Evolutionary conservation across 2,113 vertebrate genomes (phyloP).

Genomic region (Dipodomys merriami): DNA sequence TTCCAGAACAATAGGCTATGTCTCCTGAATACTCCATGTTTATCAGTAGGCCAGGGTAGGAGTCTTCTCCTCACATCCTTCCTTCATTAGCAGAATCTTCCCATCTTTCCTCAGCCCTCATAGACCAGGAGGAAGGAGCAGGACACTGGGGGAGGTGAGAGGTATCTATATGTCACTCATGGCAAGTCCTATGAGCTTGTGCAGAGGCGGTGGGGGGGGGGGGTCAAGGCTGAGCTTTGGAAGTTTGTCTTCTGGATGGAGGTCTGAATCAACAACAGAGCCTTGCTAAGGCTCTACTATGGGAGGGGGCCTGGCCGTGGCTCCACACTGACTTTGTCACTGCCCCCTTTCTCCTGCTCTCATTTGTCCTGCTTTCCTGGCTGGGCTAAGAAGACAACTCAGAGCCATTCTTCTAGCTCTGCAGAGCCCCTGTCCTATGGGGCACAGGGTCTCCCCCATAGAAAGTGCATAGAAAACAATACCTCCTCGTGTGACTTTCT

Average conservation of each 20-base stretch:
- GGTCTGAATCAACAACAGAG: background rate
- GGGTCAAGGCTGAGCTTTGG: background rate
- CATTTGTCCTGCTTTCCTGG: background rate
- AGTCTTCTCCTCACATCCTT: background rate
- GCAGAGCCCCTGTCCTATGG: background rate
- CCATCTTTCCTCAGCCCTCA: background rate
- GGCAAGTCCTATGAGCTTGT: background rate
- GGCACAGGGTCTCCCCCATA: background rate
- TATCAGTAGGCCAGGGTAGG: background rate
- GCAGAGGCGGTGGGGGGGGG: background rate
- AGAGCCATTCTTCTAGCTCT: background rate
- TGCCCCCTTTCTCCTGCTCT: background rate
- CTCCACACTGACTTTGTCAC: background rate
- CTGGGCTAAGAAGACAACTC: background rate
- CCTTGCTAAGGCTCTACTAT: background rate
- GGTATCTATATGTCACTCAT: background rate
- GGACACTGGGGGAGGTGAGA: background rate
- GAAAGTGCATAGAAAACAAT: background rate
- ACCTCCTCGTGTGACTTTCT: background rate
- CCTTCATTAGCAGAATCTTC: background rate
- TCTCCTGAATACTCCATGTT: background rate
- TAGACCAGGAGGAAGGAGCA: background rate
- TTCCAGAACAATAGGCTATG: constrained; percentile 26
- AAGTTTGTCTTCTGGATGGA: background rate
- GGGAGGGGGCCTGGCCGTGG: background rate